Conservation (phyloP, 1,140 invertebrate genomes). For the Euwallacea similis region DNA sequence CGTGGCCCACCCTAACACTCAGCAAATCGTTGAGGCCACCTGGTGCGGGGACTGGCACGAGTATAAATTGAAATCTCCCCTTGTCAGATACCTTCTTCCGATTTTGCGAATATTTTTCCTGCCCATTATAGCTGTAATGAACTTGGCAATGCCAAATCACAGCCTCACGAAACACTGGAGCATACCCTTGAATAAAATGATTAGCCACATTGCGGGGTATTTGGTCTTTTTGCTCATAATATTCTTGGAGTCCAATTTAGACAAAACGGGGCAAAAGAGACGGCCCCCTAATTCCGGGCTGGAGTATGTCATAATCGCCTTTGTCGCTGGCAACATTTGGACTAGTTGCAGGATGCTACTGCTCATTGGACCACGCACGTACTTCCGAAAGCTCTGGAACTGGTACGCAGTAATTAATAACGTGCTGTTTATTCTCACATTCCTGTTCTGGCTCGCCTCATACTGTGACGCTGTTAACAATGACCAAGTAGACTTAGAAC, state of each 20-base stretch:
- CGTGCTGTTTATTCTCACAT: conserved; percentile 55
- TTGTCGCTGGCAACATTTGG: conserved; percentile 55
- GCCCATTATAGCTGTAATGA: conserved; percentile 56
- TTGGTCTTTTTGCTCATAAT: conserved; percentile 64
- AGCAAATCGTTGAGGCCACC: conserved; percentile 58
- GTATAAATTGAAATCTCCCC: conserved; percentile 56
- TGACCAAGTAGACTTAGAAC: conserved; percentile 56
- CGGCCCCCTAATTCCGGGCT: conserved; percentile 59
- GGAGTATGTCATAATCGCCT: conserved; percentile 55
- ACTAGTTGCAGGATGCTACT: conserved; percentile 57
- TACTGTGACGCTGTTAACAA: conserved; percentile 54
- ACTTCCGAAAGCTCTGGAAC: conserved; percentile 59
- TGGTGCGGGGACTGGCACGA: conserved; percentile 62
- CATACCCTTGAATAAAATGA: conserved; percentile 62
- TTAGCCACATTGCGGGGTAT: conserved; percentile 64
- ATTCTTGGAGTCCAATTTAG: conserved; percentile 60
- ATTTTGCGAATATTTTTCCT: conserved; percentile 54
- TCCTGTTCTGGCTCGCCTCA: conserved; percentile 58
- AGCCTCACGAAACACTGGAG: conserved; percentile 53
- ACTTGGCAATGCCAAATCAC: conserved; percentile 54
- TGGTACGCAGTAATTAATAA: conserved; percentile 58
- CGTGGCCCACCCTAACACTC: conserved; percentile 73
- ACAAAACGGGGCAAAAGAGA: conserved; percentile 58
- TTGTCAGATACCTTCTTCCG: conserved; percentile 49
- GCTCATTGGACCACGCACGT: conserved; percentile 56